These are phyloP conservation scores for Atrichornis clamosus DNA, from an alignment of 2,113 vertebrate genomes.

Conservation along the genomic window DNA sequence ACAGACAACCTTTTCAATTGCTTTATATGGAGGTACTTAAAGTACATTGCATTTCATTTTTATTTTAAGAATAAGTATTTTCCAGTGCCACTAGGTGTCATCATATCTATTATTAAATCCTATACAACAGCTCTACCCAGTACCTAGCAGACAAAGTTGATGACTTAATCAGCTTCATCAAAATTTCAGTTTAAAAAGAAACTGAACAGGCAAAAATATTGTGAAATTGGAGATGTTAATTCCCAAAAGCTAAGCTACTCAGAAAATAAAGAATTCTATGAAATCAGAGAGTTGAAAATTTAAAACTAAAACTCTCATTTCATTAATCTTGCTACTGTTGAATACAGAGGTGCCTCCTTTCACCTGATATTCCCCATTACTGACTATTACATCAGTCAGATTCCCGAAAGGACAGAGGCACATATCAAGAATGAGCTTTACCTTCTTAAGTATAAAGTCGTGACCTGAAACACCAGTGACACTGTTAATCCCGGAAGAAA, in stretches of 20 bases:
- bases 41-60: not conserved
- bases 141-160: not conserved
- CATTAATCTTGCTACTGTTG: not conserved
- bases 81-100: constrained; percentile 74
- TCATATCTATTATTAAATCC: constrained; percentile 58
- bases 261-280: not conserved
- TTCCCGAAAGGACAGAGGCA: not conserved
- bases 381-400: not conserved
- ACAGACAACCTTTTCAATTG: not conserved
- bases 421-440: not conserved
- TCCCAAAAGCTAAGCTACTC: not conserved
- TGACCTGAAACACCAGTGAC: not conserved
- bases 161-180: constrained; percentile 10
- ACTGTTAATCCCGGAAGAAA: not conserved
- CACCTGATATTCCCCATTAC: not conserved
- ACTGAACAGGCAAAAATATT: not conserved
- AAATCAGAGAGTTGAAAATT: not conserved
- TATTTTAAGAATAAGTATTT: not conserved
- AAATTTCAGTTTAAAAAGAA: constrained; percentile 3
- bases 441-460: not conserved
- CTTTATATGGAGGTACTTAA: not conserved
- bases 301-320: not conserved
- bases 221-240: not conserved
- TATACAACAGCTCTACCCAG: not conserved
- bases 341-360: not conserved